phyloP scores from a whole-genome alignment of 2,888 invertebrate genomes.

The Arctia plantaginis region DNA sequence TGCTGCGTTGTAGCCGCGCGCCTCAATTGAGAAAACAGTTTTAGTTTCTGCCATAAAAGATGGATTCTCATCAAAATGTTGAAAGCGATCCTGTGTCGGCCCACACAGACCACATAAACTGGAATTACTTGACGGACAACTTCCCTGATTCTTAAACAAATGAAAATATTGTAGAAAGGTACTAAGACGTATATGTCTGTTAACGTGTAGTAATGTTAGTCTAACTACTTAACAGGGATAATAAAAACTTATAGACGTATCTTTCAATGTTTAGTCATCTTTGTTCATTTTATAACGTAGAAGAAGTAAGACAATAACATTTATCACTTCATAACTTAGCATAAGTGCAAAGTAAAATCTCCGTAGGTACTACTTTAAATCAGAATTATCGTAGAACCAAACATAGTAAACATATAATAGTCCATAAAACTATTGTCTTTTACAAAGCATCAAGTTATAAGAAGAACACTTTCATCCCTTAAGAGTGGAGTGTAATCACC shows the following conservation, averaged over 20 bases:
- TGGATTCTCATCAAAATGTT: constrained; percentile 50
- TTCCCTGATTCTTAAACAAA: constrained; percentile 52
- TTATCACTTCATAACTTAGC: not conserved
- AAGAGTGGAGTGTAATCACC: constrained; percentile 30
- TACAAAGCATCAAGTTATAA: constrained; percentile 24
- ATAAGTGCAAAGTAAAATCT: not conserved
- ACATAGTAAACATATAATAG: not conserved
- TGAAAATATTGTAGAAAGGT: constrained; percentile 36
- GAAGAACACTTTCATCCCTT: constrained; percentile 23
- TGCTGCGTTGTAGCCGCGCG: constrained; percentile 20
- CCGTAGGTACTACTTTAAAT: not conserved
- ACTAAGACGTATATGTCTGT: constrained; percentile 19
- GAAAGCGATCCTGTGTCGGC: constrained; percentile 55
- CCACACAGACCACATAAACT: constrained; percentile 58
- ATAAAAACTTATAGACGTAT: constrained; percentile 3
- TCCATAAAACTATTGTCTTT: constrained; percentile 19
- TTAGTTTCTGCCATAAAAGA: constrained; percentile 48
- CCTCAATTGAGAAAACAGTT: constrained; percentile 45
- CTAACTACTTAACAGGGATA: constrained; percentile 5
- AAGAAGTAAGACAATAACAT: not conserved
- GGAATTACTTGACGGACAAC: constrained; percentile 58
- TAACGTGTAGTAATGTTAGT: constrained; percentile 1
- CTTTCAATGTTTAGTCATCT: not conserved
- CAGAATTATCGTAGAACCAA: constrained; percentile 1
- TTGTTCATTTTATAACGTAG: not conserved